Base-by-base conservation (phyloP, 2,113 vertebrate species). In the Panthera leo region DNA sequence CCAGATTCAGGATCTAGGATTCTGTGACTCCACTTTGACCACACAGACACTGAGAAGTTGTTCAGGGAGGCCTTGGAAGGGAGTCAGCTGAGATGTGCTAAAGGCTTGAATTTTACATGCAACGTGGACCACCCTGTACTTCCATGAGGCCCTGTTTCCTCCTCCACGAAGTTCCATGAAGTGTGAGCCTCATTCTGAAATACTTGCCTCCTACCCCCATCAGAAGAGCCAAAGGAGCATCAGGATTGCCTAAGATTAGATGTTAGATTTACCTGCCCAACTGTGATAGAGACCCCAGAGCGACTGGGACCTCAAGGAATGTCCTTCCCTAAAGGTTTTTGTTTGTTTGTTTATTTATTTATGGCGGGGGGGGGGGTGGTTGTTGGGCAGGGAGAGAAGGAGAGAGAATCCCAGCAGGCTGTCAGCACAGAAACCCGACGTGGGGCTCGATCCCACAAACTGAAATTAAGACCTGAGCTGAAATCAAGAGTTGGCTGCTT, bases 61-160 rank as follows among this genome's bases (percentile, higher is more conserved):
- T 34, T n/a, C n/a, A 23, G 84, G 78, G 87, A 36, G 36, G n/a
- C 42, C 23, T 0, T 18, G 21, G 48, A 51, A 27, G 42, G 0
- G 0, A 27, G 48, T 18, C 53, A 4, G 13, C 13, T 2, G 11
- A 21, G 39, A 55, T 19, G 19, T 5, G 0, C 5, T 1, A 7
- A 63, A 31, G 34, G 7, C 67, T 65, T 53, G 39, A 21, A 10
- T 48, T 34, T 42, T n/a, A 6, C 3, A 13, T 13, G 25, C 11
- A 34, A 19, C 21, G 4, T 2, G 15, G 7, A 23, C 12, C 29
- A 12, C 39, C 8, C 18, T 5, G 6, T 27, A 42, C 36, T 10
- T 39, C 78, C 34, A 4, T 0, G 2, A 42, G 79, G 23, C 51
- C 51, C 42, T 27, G 3, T 84, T 31, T 61, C 78, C 53, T n/a